A percentile compares a stretch with the other conserved stretches of the same genome.
These are phyloP conservation scores for Adelognathus sp. DNA, from an alignment of 2,888 invertebrate species.

Conservation along the genomic window DNA sequence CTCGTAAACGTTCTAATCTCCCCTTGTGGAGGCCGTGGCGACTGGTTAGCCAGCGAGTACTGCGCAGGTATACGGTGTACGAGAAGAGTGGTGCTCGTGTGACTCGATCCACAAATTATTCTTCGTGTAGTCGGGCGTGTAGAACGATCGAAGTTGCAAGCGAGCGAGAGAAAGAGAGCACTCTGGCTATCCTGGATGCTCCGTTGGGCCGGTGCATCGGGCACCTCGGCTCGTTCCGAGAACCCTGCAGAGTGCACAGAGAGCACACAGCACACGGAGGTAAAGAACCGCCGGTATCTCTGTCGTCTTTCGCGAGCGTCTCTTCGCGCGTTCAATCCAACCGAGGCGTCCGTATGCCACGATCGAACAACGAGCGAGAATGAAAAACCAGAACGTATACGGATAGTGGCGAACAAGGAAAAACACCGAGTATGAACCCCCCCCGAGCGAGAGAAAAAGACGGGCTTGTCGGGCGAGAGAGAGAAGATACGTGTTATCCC, in stretches of 20 bases:
- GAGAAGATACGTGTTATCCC: slow-evolving; percentile 40
- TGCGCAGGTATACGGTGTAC: slow-evolving; percentile 6
- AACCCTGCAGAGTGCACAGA: slow-evolving; percentile 28
- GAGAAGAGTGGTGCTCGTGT: slow-evolving; percentile 65
- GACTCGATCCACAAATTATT: slow-evolving; percentile 78
- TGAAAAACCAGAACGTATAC: slow-evolving; percentile 19
- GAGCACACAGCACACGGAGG: background rate
- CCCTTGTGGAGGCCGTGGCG: slow-evolving; percentile 21
- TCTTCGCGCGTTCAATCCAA: slow-evolving; percentile 65
- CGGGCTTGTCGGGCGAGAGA: slow-evolving; percentile 17
- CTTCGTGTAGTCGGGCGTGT: slow-evolving; percentile 72
- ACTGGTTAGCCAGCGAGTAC: background rate
- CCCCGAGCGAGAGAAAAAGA: slow-evolving; percentile 14
- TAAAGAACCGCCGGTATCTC: slow-evolving; percentile 64
- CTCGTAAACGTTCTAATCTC: slow-evolving; percentile 75
- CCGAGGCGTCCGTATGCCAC: slow-evolving; percentile 72
- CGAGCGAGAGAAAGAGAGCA: slow-evolving; percentile 6
- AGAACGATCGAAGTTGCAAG: slow-evolving; percentile 54
- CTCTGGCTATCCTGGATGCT: slow-evolving; percentile 42
- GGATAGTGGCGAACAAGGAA: slow-evolving; percentile 21
- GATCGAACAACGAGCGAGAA: slow-evolving; percentile 65
- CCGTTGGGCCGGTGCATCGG: slow-evolving; percentile 46
- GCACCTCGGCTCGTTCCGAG: slow-evolving; percentile 44
- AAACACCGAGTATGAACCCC: slow-evolving; percentile 8
- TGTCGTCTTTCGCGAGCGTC: slow-evolving; percentile 68